Evolutionary conservation across 2,113 vertebrate genomes (phyloP), one percentile per base, ranked within the genome.

Genomic region (Percina caprodes): DNA sequence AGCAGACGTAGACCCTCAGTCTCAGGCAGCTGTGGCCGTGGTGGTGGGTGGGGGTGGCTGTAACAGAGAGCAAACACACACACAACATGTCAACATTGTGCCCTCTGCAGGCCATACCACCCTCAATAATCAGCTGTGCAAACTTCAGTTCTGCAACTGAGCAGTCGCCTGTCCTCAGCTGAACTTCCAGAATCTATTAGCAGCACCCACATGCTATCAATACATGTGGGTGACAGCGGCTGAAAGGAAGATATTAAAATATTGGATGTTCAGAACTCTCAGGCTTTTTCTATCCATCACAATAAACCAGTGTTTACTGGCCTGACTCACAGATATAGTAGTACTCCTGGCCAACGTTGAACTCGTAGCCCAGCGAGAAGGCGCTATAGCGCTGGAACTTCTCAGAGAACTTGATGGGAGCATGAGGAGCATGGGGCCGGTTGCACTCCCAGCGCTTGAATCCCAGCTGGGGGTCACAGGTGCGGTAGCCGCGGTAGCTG

Each of bases 311-410:
- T 0, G n/a, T 54, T 72, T 1, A 13, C 30, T 10, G 30, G 54
- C 19, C 39, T 23, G 46, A 94, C 95, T 95, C 85, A 95, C 94
- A 99, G 94, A 99, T 99, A 85, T 99, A 99, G 95, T 98, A 99
- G 91, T 99, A 99, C 88, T 99, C 97, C 63, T 99, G 96, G 81
- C 98, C 98, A 0, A 97, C 96, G 2, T 96, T 97, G 95, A 99
- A 99, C 93, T 99, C 97, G 85, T 97, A 98, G 87, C 97, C 97
- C 93, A 99, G 94, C 0, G 98, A 99, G 95, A 99, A 99, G 92
- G 98, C 97, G 93, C 97, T 99, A 95, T 98, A 99, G 30, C 97
- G 96, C 92, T 99, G 98, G 92, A 99, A 99, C 95, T 99, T 99
- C 95, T 99, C 98, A 0, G 98, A 99, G 96, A 99, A 99, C 95